Conservation (phyloP, 2,888 invertebrate genomes). For the Metellina segmentata region DNA sequence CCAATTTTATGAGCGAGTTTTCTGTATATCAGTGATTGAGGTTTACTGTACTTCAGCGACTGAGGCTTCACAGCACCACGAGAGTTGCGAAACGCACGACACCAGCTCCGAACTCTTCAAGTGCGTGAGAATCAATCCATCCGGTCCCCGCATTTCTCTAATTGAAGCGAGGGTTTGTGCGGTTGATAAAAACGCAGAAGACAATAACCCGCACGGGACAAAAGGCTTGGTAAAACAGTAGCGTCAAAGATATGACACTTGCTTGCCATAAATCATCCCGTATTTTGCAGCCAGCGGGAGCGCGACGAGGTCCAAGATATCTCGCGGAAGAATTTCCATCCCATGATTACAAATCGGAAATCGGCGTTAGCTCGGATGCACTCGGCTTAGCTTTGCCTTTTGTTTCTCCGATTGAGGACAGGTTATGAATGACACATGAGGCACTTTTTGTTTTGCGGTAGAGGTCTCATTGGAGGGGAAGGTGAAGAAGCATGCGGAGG, state of each 20-base stretch:
- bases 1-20: too few relatives aligned
- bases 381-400: constrained; percentile 47
- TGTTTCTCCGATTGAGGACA: constrained; percentile 64
- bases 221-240: constrained; percentile 50
- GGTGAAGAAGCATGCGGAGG: too few relatives aligned
- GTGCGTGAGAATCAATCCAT: constrained; percentile 42
- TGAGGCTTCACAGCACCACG: too few relatives aligned
- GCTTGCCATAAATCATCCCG: constrained; percentile 60
- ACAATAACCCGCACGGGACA: constrained; percentile 52
- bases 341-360: constrained; percentile 66
- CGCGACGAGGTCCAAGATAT: constrained; percentile 38
- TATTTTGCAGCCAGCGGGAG: constrained; percentile 16
- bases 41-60: too few relatives aligned
- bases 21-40: too few relatives aligned
- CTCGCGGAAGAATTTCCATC: constrained; percentile 50
- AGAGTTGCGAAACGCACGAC: not conserved
- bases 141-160: constrained; percentile 11
- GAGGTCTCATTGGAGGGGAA: too few relatives aligned
- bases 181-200: constrained; percentile 21
- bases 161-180: not conserved
- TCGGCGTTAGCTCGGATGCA: constrained; percentile 54
- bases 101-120: not conserved
- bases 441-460: too few relatives aligned
- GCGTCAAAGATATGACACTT: constrained; percentile 69
- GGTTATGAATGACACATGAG: constrained; percentile 62